Percentiles rank a stretch among this genome's conserved stretches.
These are phyloP conservation scores for Nemurella pictetii DNA, from an alignment of 2,888 invertebrate genomes.

Conservation along the genomic window DNA sequence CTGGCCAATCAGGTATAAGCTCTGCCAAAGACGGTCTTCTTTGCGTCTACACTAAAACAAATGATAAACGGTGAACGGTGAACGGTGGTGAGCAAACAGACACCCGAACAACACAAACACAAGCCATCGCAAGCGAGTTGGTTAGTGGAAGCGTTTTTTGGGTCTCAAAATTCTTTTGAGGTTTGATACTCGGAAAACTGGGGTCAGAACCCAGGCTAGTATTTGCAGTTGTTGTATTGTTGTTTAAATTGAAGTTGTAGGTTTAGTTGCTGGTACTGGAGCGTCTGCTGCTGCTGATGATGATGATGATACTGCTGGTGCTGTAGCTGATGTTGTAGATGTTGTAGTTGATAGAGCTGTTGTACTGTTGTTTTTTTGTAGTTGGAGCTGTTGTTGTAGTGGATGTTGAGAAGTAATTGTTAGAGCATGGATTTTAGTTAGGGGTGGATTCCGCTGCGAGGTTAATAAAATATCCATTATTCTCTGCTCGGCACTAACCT, in stretches of 20 bases:
- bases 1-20: constrained; percentile 96
- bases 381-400: no score
- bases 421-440: neutral
- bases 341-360: no score
- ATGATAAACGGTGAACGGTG: constrained; percentile 36
- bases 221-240: no score
- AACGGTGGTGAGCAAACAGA: constrained; percentile 1
- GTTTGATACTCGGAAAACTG: neutral
- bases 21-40: constrained; percentile 90
- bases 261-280: no score
- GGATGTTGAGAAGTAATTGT: no score
- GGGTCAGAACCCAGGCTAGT: no score
- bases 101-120: neutral
- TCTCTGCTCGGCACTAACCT: neutral
- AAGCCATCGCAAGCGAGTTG: neutral
- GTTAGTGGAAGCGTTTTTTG: neutral
- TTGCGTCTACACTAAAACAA: constrained; percentile 55
- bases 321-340: no score
- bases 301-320: no score
- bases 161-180: neutral
- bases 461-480: neutral
- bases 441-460: neutral
- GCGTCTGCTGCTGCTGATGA: no score
- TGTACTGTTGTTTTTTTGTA: no score
- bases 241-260: no score